Base-by-base conservation (phyloP, 2,797 vertebrate genomes). In the Sus cebifrons region DNA sequence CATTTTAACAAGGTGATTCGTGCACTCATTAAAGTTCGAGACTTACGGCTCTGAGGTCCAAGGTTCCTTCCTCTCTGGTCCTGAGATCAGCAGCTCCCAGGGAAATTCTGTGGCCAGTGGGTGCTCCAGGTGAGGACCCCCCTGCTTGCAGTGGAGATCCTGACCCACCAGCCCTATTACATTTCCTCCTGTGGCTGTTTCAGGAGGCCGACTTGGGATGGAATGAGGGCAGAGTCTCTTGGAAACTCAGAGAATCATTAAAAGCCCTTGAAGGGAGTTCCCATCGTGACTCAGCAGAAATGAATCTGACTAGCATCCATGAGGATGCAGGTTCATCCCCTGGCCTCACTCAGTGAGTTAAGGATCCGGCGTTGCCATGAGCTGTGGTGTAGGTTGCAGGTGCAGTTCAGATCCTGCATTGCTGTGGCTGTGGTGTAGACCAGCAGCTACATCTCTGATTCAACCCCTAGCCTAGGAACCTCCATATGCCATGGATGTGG, bases 141-240 rank as follows among this genome's bases (percentile, higher is more conserved):
- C 5, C 83, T 56, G 21, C 6, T 17, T 10, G 4, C 29, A 20
- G 12, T 1, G 13, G 62, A 49, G 40, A 78, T 67, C 70, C 7
- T 44, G 21, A 27, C 67, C 79, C 65, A 20, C 23, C 56, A 83
- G 75, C 68, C 71, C 49, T 73, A 21, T n/a, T 68, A 5, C 32
- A 25, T 77, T 95, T 90, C 29, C 79, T 88, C 70, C n/a, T 73
- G 25, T 71, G 82, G 64, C 18, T 49, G 23, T 73, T 78, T 79
- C 87, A 44, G 65, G 75, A 84, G 56, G 58, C 16, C 62, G 62
- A 44, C 18, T 12, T 68, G 9, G 21, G 21, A 13, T 74, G 21
- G 75, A 23, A 3, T 87, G 70, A 81, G 23, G 12, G 18, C 23
- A 16, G 27, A 83, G 86, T 49, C 71, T 92, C 81, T 1, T 0